Evolutionary conservation across 1,140 invertebrate species (phyloP).

Genomic region (Formica exsecta): DNA sequence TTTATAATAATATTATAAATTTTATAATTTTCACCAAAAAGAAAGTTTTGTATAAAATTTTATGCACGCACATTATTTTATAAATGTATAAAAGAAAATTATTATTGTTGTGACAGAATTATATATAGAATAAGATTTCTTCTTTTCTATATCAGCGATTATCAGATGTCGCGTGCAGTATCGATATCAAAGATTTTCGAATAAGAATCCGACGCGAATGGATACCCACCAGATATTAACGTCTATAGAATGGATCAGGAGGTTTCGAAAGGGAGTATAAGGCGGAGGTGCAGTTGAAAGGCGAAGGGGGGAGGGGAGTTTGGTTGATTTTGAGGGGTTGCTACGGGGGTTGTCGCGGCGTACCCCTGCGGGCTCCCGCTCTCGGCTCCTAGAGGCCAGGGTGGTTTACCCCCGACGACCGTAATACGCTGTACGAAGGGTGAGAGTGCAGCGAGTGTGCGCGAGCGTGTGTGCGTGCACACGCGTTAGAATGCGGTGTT

Average conservation of each 20-base stretch:
- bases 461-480: conserved; percentile 19
- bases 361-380: conserved; percentile 87
- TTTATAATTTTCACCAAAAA: not conserved
- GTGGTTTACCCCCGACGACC: conserved; percentile 85
- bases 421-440: conserved; percentile 83
- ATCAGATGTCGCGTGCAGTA: not conserved
- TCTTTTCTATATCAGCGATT: not conserved
- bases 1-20: not conserved
- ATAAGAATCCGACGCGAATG: conserved; percentile 63
- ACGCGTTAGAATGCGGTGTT: conserved; percentile 39
- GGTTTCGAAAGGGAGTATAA: conserved; percentile 56
- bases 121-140: not conserved
- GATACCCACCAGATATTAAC: conserved; percentile 74
- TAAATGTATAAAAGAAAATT: not conserved
- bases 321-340: conserved; percentile 87
- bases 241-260: conserved; percentile 72
- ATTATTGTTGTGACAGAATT: not conserved
- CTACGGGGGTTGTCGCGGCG: conserved; percentile 87
- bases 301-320: conserved; percentile 67
- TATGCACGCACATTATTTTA: not conserved
- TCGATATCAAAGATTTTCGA: conserved; percentile 33
- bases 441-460: conserved; percentile 68
- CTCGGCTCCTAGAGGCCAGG: conserved; percentile 82
- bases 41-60: not conserved
- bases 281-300: conserved; percentile 61